These are phyloP conservation scores for Pollenia angustigena DNA, from an alignment of 2,888 invertebrate species.

Conservation along the genomic window DNA sequence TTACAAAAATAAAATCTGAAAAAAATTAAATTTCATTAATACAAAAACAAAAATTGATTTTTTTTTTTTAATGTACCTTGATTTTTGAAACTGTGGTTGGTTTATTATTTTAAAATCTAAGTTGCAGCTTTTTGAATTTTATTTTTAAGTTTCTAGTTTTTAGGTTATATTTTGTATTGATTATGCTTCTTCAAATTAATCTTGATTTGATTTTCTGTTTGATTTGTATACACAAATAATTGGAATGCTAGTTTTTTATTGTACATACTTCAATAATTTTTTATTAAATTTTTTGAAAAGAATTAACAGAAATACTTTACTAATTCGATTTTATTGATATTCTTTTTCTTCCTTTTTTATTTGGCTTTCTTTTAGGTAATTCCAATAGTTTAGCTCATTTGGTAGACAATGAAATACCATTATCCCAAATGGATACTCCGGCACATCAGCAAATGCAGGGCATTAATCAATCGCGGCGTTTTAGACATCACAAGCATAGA, in stretches of 20 bases:
- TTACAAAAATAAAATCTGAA: background rate
- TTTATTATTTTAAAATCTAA: conserved; percentile 28
- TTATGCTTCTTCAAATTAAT: conserved; percentile 53
- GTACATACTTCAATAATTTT: conserved; percentile 32
- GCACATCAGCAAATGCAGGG: conserved; percentile 67
- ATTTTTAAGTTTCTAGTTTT: conserved; percentile 28
- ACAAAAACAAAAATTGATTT: too few species aligned
- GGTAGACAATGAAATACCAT: conserved; percentile 87
- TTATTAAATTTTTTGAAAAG: background rate
- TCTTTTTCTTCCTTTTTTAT: conserved; percentile 25
- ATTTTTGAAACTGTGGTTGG: conserved; percentile 33
- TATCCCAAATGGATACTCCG: conserved; percentile 85
- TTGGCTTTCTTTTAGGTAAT: conserved; percentile 85
- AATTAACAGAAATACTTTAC: conserved; percentile 17
- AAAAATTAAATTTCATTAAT: background rate
- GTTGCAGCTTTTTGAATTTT: conserved; percentile 58
- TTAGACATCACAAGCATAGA: conserved; percentile 80
- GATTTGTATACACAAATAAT: conserved; percentile 49
- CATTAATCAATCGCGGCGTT: conserved; percentile 75
- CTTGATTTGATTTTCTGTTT: conserved; percentile 48
- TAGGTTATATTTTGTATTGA: conserved; percentile 12
- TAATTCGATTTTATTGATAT: conserved; percentile 37
- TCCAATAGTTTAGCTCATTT: conserved; percentile 88
- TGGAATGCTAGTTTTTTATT: conserved; percentile 60
- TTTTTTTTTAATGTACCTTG: background rate